Evolutionary conservation across 2,888 invertebrate species (phyloP), one percentile per base, ranked within the genome.

Genomic region (Epistrophella euchroma): DNA sequence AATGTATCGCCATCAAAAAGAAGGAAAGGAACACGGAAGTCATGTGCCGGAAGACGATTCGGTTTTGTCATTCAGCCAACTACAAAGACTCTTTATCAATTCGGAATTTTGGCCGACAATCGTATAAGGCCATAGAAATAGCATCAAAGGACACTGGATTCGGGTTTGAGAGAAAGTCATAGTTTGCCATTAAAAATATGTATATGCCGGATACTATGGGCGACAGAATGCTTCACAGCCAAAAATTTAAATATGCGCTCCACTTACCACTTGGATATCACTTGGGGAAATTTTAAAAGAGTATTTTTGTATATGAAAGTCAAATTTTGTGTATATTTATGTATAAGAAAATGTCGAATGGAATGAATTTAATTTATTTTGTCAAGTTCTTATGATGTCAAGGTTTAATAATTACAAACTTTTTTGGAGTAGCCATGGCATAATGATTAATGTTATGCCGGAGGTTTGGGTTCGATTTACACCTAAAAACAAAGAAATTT

Each of bases 171-270:
- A 50, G 28, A 55, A 60, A 25, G 37, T 47, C 47, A 70, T 58
- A 60, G 37, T 60, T 22, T 62, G 25, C 40, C 43, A 43, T 43
- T 43, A 43, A 62, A 58, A 62, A 43, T 25, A 62, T 62, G n/a
- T 9, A 28, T 25, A 50, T 32, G 4, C 72, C 81, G 85, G 81
- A 81, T 81, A 43, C 37, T 32, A 17, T n/a, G 77, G 62, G 76
- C 81, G 85, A 86, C 76, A 86, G 75, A 77, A 74, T 73, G 81
- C 73, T 77, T 86, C 76, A 70, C 81, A 86, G 85, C 85, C 85
- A 86, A 76, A 81, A 68, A 32, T 80, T 58, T 19, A 19, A 58
- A 37, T 19, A 15, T 35, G 0, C 32, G 17, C 32, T 10, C 17
- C n/a, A 55, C 10, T 7, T 2, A 15, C 32, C 9, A 40, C 40